A percentile compares a stretch with the other conserved stretches of the same genome.
Conservation (phyloP, 2,797 vertebrate species). For the Melanotaenia parkinsoni region DNA sequence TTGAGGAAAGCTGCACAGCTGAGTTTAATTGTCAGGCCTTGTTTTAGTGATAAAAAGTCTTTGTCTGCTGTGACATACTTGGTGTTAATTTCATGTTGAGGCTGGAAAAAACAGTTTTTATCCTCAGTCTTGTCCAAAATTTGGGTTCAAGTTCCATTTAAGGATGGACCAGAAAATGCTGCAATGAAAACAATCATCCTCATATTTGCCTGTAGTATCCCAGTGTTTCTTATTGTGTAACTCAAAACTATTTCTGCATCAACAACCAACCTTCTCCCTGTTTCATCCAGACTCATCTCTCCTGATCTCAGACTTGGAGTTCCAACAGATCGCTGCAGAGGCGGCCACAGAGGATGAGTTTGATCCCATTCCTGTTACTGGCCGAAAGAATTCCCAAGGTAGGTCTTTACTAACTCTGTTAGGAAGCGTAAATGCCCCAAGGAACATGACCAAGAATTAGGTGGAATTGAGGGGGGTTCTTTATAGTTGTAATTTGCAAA, state of each 20-base stretch:
- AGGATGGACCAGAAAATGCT: not conserved
- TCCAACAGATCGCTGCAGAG: conserved; percentile 83
- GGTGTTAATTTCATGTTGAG: not conserved
- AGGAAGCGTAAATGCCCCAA: conserved; percentile 12
- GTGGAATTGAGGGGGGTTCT: not conserved
- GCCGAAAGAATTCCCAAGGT: conserved; percentile 98
- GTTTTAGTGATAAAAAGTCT: conserved; percentile 28
- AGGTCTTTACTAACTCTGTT: conserved; percentile 61
- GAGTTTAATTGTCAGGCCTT: conserved; percentile 12
- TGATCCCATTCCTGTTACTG: conserved; percentile 97
- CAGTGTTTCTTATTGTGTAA: not conserved
- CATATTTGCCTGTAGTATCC: not conserved
- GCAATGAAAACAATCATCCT: not conserved
- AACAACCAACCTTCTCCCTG: not conserved
- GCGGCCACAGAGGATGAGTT: conserved; percentile 94
- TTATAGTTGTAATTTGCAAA: not conserved
- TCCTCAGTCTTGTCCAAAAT: not conserved
- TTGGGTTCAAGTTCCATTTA: not conserved
- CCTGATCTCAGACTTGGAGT: conserved; percentile 94
- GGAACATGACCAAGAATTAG: not conserved
- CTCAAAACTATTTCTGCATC: not conserved
- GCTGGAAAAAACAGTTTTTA: not conserved
- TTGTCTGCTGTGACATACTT: conserved; percentile 31
- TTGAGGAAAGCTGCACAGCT: conserved; percentile 39
- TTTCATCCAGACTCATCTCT: conserved; percentile 91